Evolutionary conservation across 1,140 invertebrate genomes (phyloP), one percentile per base, ranked within the genome.

Genomic region (Agrypnia vestita): DNA sequence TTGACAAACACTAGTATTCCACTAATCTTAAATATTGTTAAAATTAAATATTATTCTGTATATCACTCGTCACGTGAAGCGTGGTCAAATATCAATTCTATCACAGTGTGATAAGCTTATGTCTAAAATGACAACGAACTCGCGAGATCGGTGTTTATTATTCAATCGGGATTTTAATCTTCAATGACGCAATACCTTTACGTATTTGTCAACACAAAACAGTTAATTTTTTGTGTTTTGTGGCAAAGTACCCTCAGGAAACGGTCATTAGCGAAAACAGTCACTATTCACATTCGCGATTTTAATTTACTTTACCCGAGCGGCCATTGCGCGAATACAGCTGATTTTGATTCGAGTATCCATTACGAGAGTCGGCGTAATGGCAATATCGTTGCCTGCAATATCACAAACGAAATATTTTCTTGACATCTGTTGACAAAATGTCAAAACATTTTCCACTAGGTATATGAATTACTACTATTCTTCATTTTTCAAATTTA

Each of bases 311-410:
- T 78, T 71, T 56, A 69, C 47, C 64, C 59, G 74, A 76, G 76
- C 76, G 64, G 76, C 76, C 76, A 78, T 78, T 78, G 76, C 76
- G 76, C 76, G 55, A 78, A 72, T 51, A 78, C 76, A 78, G 76
- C 76, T 78, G 76, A 78, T 78, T 78, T 78, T 78, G 76, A 78
- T 78, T 71, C 46, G n/a, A 47, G 49, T 64, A 47, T 78, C 49
- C 56, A 76, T 76, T 64, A 44, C n/a, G 75, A 49, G 69, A 12
- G 47, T 73, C 69, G 69, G 69, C 25, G 19, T 53, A 47, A 17
- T 67, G 4, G 12, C 17, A 19, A 47, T 19, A 47, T 17, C 15
- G 19, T 6, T 46, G 1, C 15, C 64, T 69, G 44, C 44, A 46
- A 11, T 69, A 49, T 21, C 64, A 49, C 17, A 51, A 15, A 6